Evolutionary conservation across 2,888 invertebrate species (phyloP).

Genomic region (Agrypnus murinus): DNA sequence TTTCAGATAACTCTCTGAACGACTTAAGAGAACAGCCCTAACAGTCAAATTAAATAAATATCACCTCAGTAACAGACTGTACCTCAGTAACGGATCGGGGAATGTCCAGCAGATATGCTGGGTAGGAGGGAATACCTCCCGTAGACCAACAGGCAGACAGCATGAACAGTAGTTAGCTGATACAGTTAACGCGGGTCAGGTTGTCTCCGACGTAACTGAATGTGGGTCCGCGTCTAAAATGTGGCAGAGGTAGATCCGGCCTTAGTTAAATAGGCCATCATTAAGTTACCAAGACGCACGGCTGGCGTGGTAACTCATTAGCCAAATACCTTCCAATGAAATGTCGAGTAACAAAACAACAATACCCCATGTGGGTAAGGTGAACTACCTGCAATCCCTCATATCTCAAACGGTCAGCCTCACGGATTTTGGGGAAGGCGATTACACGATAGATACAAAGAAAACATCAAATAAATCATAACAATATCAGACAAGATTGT

Average conservation of each 20-base stretch:
- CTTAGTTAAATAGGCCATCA: not conserved
- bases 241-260: not conserved
- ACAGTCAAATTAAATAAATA: no score
- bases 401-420: not conserved
- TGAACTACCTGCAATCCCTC: no score
- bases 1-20: no score
- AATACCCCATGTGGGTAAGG: no score
- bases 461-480: no score
- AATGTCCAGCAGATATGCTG: not conserved
- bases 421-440: not conserved
- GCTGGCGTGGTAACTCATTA: not conserved
- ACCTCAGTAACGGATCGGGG: no score
- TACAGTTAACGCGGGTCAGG: not conserved
- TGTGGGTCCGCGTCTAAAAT: not conserved
- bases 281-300: not conserved
- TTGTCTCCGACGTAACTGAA: not conserved
- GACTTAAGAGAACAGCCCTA: no score
- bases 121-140: not conserved
- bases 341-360: no score
- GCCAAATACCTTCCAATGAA: not conserved
- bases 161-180: not conserved
- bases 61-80: no score
- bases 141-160: not conserved
- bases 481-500: not conserved
- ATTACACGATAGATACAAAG: slow-evolving; percentile 1